Conservation (phyloP, 2,113 vertebrate genomes). For the Melanerpes formicivorus region DNA sequence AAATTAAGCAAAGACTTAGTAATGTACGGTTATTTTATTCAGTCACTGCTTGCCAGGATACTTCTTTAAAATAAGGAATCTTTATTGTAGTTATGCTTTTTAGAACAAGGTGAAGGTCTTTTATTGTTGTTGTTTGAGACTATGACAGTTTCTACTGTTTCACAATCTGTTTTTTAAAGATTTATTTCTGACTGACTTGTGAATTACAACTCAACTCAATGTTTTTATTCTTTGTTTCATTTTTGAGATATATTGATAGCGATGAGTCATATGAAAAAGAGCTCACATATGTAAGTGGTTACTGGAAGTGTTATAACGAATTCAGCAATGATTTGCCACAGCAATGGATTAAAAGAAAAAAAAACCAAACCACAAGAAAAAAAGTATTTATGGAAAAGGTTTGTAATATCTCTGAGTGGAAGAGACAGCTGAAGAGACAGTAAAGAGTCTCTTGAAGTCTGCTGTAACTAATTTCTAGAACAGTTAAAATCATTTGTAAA, state of each 20-base stretch:
- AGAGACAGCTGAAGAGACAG: background rate
- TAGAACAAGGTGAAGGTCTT: background rate
- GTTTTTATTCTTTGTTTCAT: background rate
- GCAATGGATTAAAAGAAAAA: background rate
- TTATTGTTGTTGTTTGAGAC: background rate
- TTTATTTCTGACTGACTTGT: background rate
- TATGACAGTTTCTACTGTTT: background rate
- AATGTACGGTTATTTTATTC: background rate
- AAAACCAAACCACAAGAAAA: too few species aligned
- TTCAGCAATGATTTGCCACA: background rate
- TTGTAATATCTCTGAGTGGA: background rate
- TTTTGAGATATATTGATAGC: constrained; percentile 27
- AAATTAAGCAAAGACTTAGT: background rate
- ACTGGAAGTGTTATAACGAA: constrained; percentile 20
- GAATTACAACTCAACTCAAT: constrained; percentile 5
- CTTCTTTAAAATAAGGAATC: background rate
- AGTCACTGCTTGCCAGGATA: background rate
- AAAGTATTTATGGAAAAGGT: background rate
- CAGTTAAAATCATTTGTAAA: background rate
- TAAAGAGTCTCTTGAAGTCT: background rate
- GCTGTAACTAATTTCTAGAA: background rate
- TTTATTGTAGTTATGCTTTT: background rate
- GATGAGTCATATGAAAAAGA: constrained; percentile 34
- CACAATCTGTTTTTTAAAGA: background rate
- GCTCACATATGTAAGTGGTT: background rate